Conservation (phyloP, 2,797 vertebrate species). For the Novumbra hubbsi region DNA sequence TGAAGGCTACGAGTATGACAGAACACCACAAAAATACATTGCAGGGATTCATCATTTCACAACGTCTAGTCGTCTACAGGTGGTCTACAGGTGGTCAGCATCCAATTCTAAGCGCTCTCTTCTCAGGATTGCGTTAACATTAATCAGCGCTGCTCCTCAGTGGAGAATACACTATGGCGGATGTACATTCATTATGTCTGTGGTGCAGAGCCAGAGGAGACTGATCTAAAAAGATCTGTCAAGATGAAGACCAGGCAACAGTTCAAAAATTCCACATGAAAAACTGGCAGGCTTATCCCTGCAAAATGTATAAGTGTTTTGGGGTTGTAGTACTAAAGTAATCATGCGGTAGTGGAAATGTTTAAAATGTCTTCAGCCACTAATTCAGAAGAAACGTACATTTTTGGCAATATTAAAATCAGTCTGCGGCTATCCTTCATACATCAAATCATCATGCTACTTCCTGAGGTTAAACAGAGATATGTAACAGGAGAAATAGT, state of each 20-base stretch:
- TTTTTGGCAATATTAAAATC: not conserved
- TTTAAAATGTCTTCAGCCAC: not conserved
- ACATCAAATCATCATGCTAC: not conserved
- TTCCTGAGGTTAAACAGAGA: not conserved
- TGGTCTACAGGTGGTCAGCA: not conserved
- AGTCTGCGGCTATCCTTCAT: not conserved
- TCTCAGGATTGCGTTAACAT: not conserved
- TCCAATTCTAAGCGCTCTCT: not conserved
- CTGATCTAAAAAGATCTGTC: not conserved
- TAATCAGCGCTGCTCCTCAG: not conserved
- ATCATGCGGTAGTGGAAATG: not conserved
- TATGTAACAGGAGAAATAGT: not conserved
- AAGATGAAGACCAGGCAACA: not conserved
- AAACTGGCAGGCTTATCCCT: not conserved
- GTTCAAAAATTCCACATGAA: slow-evolving; percentile 1
- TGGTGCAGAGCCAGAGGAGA: not conserved
- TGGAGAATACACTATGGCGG: not conserved
- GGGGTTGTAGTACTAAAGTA: not conserved
- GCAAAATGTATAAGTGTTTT: not conserved
- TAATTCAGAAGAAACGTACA: not conserved
- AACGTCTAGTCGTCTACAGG: not conserved
- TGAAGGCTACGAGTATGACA: too few species aligned
- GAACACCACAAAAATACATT: not conserved
- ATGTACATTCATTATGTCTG: not conserved
- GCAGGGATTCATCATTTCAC: not conserved